Percentiles rank a stretch among this genome's conserved stretches.
phyloP scores from a whole-genome alignment of 2,797 vertebrate species.

The Argentina silus region DNA sequence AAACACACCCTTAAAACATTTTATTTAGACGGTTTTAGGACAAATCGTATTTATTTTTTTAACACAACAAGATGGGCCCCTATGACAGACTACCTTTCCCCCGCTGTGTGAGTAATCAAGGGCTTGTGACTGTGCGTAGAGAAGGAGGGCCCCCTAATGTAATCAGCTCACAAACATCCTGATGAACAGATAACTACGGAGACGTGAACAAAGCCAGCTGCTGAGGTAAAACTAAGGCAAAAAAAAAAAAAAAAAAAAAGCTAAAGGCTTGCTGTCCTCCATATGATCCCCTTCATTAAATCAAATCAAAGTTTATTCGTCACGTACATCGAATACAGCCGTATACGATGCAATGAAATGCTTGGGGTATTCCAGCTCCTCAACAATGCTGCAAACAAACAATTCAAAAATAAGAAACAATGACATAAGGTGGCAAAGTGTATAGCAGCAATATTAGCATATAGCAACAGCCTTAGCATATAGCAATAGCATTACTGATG shows the following conservation, averaged over 20 bases:
- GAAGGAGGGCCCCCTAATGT: slow-evolving; percentile 1
- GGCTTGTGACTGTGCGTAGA: not conserved
- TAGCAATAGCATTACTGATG: too few relatives aligned
- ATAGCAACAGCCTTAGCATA: too few relatives aligned
- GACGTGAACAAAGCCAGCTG: not conserved
- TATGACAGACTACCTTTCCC: not conserved
- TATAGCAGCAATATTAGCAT: too few relatives aligned
- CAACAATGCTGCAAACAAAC: too few relatives aligned
- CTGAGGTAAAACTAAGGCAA: not conserved
- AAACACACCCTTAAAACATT: not conserved
- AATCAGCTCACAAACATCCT: not conserved
- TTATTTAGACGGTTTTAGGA: too few relatives aligned
- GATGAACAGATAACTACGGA: not conserved
- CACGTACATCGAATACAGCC: too few relatives aligned
- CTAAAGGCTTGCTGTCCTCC: not conserved
- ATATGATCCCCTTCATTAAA: not conserved
- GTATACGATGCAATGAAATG: too few relatives aligned
- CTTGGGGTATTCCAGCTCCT: too few relatives aligned
- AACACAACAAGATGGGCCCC: not conserved
- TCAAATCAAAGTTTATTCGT: too few relatives aligned
- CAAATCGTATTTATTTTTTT: too few relatives aligned
- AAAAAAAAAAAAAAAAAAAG: not conserved
- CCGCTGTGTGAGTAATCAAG: not conserved
- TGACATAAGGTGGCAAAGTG: too few relatives aligned
- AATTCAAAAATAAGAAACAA: too few relatives aligned